phyloP scores from a whole-genome alignment of 2,888 invertebrate species.

The Cremastobaeus sp. region DNA sequence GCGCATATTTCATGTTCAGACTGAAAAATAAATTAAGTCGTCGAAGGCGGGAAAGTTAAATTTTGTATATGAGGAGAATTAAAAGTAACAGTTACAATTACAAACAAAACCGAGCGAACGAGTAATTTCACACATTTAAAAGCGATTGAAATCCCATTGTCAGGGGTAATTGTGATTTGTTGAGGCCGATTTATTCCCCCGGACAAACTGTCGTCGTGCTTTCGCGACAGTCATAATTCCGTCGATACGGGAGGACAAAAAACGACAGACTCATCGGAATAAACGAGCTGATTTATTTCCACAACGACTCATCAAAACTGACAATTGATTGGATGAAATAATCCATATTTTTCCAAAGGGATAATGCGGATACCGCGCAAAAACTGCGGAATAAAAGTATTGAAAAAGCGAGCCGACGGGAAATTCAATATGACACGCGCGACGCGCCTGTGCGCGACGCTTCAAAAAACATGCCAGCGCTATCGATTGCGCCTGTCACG shows the following conservation, averaged over 20 bases:
- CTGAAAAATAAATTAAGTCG: too few relatives aligned
- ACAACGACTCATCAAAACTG: constrained; percentile 34
- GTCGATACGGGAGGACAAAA: constrained; percentile 22
- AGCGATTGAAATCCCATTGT: constrained; percentile 20
- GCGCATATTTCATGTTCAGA: too few relatives aligned
- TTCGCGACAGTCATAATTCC: constrained; percentile 40
- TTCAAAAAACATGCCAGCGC: constrained; percentile 41
- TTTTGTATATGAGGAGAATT: too few relatives aligned
- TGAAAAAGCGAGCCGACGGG: not conserved
- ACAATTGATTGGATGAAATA: constrained; percentile 42
- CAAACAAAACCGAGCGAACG: too few relatives aligned
- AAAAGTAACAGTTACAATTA: too few relatives aligned
- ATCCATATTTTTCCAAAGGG: constrained; percentile 38
- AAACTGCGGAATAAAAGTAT: too few relatives aligned
- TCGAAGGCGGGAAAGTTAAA: too few relatives aligned
- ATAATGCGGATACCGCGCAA: constrained; percentile 25
- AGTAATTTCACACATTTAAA: constrained; percentile 22
- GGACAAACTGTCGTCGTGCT: constrained; percentile 18
- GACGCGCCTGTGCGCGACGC: constrained; percentile 45
- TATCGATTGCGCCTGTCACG: constrained; percentile 53
- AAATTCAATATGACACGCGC: constrained; percentile 41
- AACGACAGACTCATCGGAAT: constrained; percentile 23
- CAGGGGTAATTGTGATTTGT: constrained; percentile 28
- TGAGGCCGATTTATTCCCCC: constrained; percentile 19
- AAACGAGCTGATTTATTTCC: constrained; percentile 49